Base-by-base conservation (phyloP, 2,888 invertebrate species). In the Caenorhabditis sp. region DNA sequence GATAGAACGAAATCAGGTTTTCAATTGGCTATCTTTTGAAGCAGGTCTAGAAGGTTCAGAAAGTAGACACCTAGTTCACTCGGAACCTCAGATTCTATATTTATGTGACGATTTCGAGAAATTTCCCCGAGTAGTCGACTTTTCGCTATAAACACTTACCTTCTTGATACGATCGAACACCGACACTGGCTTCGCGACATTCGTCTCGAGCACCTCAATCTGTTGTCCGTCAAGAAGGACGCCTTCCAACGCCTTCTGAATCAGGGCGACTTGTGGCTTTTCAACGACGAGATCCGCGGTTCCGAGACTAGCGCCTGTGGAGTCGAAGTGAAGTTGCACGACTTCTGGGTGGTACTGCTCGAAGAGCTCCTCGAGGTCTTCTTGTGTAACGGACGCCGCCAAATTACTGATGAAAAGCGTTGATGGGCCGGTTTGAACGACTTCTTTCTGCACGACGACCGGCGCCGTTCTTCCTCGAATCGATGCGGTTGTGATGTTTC, bases 111-210 rank as follows among this genome's bases (percentile, higher is more conserved):
- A 31, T 6, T 6, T 31, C 5, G 31, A 31, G 31, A 31, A 31
- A 31, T n/a, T n/a, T n/a, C n/a, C n/a, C n/a, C n/a, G n/a, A n/a
- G n/a, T n/a, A n/a, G 7, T 31, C 31, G 31, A 31, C 31, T 4
- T 4, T 31, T 7, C 31, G 31, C 31, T 7, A 31, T 6, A 31
- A 31, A 38, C n/a, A 6, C 61, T 22, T 4, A 82, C 82, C 72
- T 82, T 82, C 38, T 82, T 77, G 72, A 82, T 82, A 19, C 82
- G 77, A 68, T 82, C 82, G 49, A 82, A 82, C 1, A 82, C 82
- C 1, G 82, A 82, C 3, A 76, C 76, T 26, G 64, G 72, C 31
- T 77, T 82, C 61, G 77, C 73, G 0, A 49, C 47, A 41, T 66
- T 82, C 44, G 82, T 70, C 41, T 82, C 82, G 19, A 82, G 68